These are phyloP conservation scores for Nomada flava DNA, from an alignment of 2,888 invertebrate species.

Conservation along the genomic window DNA sequence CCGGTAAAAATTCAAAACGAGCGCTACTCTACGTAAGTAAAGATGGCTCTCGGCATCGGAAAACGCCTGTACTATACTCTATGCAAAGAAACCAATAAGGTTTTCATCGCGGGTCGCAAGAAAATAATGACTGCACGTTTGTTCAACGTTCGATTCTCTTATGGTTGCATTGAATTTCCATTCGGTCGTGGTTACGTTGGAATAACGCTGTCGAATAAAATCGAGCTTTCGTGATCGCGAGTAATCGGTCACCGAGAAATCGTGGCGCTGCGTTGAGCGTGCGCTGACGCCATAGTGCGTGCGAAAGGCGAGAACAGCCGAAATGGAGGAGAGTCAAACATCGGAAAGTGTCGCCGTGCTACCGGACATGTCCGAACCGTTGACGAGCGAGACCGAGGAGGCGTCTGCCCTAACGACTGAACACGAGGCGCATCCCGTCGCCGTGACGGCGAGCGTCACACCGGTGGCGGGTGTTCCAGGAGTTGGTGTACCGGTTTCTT, in stretches of 20 bases:
- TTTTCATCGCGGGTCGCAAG: not conserved
- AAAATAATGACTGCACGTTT: slow-evolving; percentile 25
- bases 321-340: slow-evolving; percentile 84
- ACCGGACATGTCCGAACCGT: slow-evolving; percentile 86
- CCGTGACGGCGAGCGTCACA: slow-evolving; percentile 78
- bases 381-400: slow-evolving; percentile 85
- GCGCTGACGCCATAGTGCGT: slow-evolving; percentile 70
- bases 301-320: slow-evolving; percentile 80
- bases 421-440: slow-evolving; percentile 82
- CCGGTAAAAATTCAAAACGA: slow-evolving; percentile 26
- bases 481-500: slow-evolving; percentile 87
- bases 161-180: slow-evolving; percentile 26
- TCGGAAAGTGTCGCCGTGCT: slow-evolving; percentile 85
- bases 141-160: not conserved
- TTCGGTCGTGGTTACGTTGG: slow-evolving; percentile 1
- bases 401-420: slow-evolving; percentile 78
- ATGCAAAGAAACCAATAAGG: slow-evolving; percentile 7
- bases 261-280: slow-evolving; percentile 61
- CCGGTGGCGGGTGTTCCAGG: slow-evolving; percentile 85
- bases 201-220: slow-evolving; percentile 17
- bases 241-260: slow-evolving; percentile 38
- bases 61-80: slow-evolving; percentile 6
- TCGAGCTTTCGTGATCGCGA: slow-evolving; percentile 37
- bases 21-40: slow-evolving; percentile 39
- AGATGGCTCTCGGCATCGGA: slow-evolving; percentile 51